These are phyloP conservation scores for Hemibagrus guttatus DNA, from an alignment of 2,797 vertebrate genomes.

Conservation along the genomic window DNA sequence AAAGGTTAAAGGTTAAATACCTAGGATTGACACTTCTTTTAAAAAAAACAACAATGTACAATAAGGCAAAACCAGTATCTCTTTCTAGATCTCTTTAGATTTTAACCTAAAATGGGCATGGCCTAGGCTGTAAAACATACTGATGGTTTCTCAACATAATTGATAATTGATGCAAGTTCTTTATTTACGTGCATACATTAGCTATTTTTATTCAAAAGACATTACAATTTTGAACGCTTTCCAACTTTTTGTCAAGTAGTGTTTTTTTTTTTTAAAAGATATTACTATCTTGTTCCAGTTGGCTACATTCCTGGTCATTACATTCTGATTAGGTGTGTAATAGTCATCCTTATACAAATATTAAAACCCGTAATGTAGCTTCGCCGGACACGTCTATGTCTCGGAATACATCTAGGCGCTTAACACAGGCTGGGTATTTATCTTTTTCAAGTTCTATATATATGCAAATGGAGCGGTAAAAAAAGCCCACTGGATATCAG, in stretches of 20 bases:
- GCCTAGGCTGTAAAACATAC: background rate
- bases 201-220: background rate
- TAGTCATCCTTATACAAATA: slow-evolving; percentile 31
- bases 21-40: background rate
- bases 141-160: background rate
- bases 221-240: too few relatives aligned
- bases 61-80: background rate
- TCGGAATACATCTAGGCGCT: slow-evolving; percentile 16
- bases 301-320: slow-evolving; percentile 13
- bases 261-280: too few relatives aligned
- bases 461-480: slow-evolving; percentile 41
- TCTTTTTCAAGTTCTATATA: slow-evolving; percentile 48
- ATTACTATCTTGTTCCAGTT: background rate
- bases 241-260: too few relatives aligned
- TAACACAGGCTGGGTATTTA: slow-evolving; percentile 27
- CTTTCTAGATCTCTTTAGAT: too few relatives aligned
- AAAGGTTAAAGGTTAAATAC: background rate
- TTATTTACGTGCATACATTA: background rate
- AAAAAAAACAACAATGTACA: too few relatives aligned
- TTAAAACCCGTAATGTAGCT: slow-evolving; percentile 4
- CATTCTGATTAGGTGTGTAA: slow-evolving; percentile 24
- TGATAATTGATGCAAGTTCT: background rate
- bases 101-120: background rate
- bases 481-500: slow-evolving; percentile 39
- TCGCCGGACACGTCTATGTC: slow-evolving; percentile 5